Evolutionary conservation across 2,113 vertebrate species (phyloP).

Genomic region (Neolamprologus toae): DNA sequence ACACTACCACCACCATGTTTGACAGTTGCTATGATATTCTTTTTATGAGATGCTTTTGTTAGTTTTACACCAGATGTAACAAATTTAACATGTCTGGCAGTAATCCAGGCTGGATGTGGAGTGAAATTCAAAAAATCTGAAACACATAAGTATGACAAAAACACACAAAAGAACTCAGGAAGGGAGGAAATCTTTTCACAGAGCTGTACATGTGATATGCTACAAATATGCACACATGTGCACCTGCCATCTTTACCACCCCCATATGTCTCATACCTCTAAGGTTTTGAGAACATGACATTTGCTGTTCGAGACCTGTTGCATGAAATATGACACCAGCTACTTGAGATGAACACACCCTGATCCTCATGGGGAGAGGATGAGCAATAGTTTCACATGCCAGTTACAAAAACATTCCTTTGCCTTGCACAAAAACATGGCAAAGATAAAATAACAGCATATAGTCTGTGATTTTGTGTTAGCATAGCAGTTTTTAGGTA

Average conservation of each 20-base stretch:
- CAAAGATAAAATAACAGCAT: neutral
- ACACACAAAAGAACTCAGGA: neutral
- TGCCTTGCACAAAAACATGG: neutral
- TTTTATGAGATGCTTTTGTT: neutral
- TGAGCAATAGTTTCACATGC: neutral
- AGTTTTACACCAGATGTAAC: neutral
- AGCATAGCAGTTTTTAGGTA: neutral
- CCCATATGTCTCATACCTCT: neutral
- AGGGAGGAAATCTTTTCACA: neutral
- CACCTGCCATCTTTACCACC: neutral
- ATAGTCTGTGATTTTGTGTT: neutral
- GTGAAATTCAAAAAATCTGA: neutral
- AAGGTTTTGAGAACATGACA: neutral
- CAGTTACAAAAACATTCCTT: neutral
- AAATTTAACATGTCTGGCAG: neutral
- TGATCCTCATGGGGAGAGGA: conserved; percentile 19
- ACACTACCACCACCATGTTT: neutral
- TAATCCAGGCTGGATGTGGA: neutral
- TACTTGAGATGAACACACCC: conserved; percentile 4
- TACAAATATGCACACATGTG: neutral
- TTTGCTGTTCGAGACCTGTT: neutral
- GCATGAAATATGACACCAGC: conserved; percentile 14
- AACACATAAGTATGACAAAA: neutral
- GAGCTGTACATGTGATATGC: neutral
- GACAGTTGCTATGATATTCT: neutral